Evolutionary conservation across 2,888 invertebrate genomes (phyloP).

Genomic region (Tubulanus polymorphus): DNA sequence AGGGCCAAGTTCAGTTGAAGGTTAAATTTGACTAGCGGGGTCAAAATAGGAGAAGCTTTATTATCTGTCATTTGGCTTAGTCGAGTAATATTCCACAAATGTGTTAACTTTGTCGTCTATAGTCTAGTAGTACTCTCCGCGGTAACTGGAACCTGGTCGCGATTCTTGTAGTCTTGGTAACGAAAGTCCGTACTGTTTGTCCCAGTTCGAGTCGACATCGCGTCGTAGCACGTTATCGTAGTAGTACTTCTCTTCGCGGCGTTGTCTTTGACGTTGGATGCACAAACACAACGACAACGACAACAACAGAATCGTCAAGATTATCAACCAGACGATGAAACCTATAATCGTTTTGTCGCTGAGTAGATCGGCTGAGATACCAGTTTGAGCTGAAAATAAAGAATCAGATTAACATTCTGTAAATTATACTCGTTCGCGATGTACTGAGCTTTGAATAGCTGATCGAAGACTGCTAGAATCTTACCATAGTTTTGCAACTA

Average conservation of each 20-base stretch:
- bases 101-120: too few species aligned
- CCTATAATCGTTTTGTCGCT: not conserved
- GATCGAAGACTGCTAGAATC: too few species aligned
- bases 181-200: not conserved
- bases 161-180: not conserved
- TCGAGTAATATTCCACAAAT: too few species aligned
- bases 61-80: too few species aligned
- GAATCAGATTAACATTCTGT: not conserved
- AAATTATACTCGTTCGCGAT: too few species aligned
- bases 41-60: too few species aligned
- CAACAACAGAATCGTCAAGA: not conserved
- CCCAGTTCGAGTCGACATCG: not conserved
- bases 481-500: too few species aligned
- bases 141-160: not conserved
- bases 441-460: too few species aligned
- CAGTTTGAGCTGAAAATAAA: not conserved
- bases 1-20: too few species aligned
- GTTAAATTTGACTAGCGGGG: too few species aligned
- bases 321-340: not conserved
- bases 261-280: not conserved
- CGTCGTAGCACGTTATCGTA: not conserved
- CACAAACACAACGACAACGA: not conserved
- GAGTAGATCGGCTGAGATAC: not conserved
- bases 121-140: not conserved
- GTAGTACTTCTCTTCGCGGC: not conserved